Evolutionary conservation across 2,797 vertebrate genomes (phyloP).

Genomic region (Artibeus lituratus): DNA sequence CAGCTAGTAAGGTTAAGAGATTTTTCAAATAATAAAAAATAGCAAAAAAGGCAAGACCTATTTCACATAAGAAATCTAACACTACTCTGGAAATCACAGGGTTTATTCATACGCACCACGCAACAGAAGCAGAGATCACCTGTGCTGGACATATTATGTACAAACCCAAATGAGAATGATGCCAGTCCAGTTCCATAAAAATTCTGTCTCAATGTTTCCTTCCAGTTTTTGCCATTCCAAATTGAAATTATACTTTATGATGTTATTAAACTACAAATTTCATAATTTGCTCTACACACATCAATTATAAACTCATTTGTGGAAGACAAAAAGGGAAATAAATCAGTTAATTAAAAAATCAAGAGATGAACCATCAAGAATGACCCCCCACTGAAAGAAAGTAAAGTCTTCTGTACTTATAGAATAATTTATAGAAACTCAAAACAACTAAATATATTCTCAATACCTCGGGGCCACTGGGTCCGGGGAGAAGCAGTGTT

Average conservation of each 20-base stretch:
- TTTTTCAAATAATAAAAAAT: background rate
- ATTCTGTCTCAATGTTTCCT: constrained; percentile 18
- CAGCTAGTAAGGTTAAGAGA: background rate
- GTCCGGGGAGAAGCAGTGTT: background rate
- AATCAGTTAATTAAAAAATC: constrained; percentile 55
- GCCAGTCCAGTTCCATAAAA: background rate
- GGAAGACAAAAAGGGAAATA: constrained; percentile 31
- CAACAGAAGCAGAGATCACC: background rate
- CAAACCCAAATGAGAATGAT: background rate
- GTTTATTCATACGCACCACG: background rate
- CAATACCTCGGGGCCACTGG: background rate
- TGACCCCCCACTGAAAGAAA: constrained; percentile 38
- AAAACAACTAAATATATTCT: constrained; percentile 33
- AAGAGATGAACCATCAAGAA: constrained; percentile 36
- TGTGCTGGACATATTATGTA: background rate
- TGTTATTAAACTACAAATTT: constrained; percentile 37
- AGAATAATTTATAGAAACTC: constrained; percentile 53
- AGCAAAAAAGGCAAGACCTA: background rate
- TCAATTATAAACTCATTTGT: constrained; percentile 63
- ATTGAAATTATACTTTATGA: constrained; percentile 49
- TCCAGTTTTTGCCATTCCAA: background rate
- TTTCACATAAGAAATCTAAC: constrained; percentile 3
- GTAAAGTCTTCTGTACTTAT: constrained; percentile 27
- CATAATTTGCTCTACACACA: constrained; percentile 43
- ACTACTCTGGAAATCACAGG: background rate